These are phyloP conservation scores for Idaea aversata DNA, from an alignment of 2,888 invertebrate species.

Conservation along the genomic window DNA sequence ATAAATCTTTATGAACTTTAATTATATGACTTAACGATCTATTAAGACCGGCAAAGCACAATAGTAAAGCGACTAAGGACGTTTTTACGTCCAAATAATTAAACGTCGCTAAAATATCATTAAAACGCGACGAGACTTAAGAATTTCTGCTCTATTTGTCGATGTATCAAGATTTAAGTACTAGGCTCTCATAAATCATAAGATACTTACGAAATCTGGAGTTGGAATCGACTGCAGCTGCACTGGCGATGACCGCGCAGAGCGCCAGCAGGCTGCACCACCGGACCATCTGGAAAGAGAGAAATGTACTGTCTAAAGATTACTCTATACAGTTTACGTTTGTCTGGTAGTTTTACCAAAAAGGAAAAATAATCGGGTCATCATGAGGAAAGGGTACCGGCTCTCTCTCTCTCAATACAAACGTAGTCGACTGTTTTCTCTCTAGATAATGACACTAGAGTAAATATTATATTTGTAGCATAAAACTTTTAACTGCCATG, in stretches of 20 bases:
- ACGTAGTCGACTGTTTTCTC: background rate
- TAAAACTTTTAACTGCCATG: too few relatives aligned
- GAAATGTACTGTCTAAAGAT: slow-evolving; percentile 4
- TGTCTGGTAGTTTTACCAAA: background rate
- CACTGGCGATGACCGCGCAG: slow-evolving; percentile 43
- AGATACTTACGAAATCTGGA: slow-evolving; percentile 64
- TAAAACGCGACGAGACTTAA: too few relatives aligned
- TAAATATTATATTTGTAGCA: too few relatives aligned
- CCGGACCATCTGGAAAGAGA: slow-evolving; percentile 60
- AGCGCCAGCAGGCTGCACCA: slow-evolving; percentile 51
- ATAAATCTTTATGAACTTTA: background rate
- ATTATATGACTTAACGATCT: background rate
- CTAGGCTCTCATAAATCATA: slow-evolving; percentile 8
- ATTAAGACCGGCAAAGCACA: background rate
- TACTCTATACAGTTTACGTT: background rate
- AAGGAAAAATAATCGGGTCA: background rate
- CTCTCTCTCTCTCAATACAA: background rate
- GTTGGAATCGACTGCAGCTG: slow-evolving; percentile 46
- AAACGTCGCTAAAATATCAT: background rate
- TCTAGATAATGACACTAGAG: too few relatives aligned
- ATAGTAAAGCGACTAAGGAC: background rate
- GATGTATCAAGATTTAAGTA: background rate
- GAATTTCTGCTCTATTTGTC: background rate
- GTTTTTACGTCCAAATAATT: background rate
- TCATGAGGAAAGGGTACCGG: background rate